Conservation (phyloP, 2,888 invertebrate species). For the Tetanocera ferruginea region DNA sequence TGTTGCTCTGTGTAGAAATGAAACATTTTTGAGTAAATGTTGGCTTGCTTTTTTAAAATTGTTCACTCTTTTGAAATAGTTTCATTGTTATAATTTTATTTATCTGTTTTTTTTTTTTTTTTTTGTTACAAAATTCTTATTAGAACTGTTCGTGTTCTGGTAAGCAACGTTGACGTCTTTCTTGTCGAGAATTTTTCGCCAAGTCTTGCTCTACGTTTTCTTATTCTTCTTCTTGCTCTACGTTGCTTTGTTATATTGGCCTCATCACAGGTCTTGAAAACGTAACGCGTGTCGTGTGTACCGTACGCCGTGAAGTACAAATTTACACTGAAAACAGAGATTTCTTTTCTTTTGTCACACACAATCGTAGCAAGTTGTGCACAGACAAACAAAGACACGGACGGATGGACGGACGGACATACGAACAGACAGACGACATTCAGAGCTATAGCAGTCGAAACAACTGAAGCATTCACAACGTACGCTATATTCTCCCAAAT, state of each 20-base stretch:
- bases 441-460: constrained; percentile 18
- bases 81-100: no score
- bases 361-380: constrained; percentile 47
- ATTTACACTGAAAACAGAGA: constrained; percentile 69
- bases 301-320: constrained; percentile 69
- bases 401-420: constrained; percentile 25
- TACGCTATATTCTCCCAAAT: background rate
- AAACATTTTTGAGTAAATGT: background rate
- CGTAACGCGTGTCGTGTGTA: constrained; percentile 48
- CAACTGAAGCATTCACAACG: constrained; percentile 51
- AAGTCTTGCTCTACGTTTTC: background rate
- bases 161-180: no score
- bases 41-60: background rate
- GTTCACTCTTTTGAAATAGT: background rate
- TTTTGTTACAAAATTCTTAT: constrained; percentile 1
- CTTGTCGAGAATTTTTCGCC: constrained; percentile 1
- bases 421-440: constrained; percentile 11
- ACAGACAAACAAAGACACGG: constrained; percentile 12
- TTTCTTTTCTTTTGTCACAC: constrained; percentile 53
- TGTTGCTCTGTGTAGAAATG: background rate
- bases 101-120: no score
- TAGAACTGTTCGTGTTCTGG: background rate
- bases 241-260: constrained; percentile 9
- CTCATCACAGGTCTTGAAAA: background rate
- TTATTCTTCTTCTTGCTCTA: constrained; percentile 6